Evolutionary conservation across 2,797 vertebrate species (phyloP).

Genomic region (Cyprinodon diabolis): DNA sequence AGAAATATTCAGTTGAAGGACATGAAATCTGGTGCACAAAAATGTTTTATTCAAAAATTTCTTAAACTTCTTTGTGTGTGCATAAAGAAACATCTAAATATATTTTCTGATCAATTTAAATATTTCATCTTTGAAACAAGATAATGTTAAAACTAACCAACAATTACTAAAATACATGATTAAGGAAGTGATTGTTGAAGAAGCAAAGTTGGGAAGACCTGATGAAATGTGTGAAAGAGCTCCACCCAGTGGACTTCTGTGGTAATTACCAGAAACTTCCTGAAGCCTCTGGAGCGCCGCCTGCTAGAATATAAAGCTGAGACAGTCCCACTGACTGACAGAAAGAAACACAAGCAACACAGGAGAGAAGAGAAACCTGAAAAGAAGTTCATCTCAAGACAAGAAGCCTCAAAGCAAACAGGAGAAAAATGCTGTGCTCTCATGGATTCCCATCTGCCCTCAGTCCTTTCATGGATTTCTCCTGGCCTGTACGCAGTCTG

Average conservation of each 20-base stretch:
- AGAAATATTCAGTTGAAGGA: too few relatives aligned
- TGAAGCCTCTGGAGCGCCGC: constrained; percentile 14
- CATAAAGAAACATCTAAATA: too few relatives aligned
- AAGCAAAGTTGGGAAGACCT: too few relatives aligned
- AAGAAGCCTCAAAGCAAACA: not conserved
- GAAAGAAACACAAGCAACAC: constrained; percentile 7
- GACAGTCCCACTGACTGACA: constrained; percentile 23
- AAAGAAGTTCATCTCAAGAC: constrained; percentile 10
- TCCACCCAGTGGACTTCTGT: not conserved
- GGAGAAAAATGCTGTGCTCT: constrained; percentile 64
- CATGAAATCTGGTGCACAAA: too few relatives aligned
- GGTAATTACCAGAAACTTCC: not conserved
- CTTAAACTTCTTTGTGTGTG: too few relatives aligned
- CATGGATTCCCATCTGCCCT: constrained; percentile 55
- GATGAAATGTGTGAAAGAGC: not conserved
- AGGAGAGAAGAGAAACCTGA: constrained; percentile 9
- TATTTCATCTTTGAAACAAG: too few relatives aligned
- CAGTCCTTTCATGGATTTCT: constrained; percentile 58
- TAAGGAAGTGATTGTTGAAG: not conserved
- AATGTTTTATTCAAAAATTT: too few relatives aligned
- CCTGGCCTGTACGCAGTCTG: constrained; percentile 69
- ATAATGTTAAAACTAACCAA: too few relatives aligned
- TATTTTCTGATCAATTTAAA: too few relatives aligned
- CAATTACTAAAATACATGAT: not conserved
- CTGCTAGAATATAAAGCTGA: constrained; percentile 17